A percentile compares a stretch with the other conserved stretches of the same genome.
Evolutionary conservation across 2,797 vertebrate genomes (phyloP).

Genomic region (Rhinogobio ventralis): DNA sequence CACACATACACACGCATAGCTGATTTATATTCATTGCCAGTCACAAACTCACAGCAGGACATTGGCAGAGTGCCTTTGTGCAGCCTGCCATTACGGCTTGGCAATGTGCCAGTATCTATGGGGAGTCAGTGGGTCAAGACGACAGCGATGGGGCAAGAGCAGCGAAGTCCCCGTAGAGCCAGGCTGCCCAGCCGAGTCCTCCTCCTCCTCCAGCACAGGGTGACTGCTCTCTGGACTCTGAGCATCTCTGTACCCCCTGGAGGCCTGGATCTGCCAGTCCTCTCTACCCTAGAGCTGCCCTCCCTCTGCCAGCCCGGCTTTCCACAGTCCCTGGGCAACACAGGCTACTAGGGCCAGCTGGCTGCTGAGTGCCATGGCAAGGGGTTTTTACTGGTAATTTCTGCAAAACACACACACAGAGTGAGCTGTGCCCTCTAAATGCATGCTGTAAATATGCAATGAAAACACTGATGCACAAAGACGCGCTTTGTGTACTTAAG

Average conservation of each 20-base stretch:
- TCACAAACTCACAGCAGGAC: conserved; percentile 63
- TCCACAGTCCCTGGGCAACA: conserved; percentile 58
- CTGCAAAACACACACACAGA: conserved; percentile 45
- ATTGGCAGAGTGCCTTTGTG: conserved; percentile 63
- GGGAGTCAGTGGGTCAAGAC: conserved; percentile 65
- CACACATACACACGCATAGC: conserved; percentile 46
- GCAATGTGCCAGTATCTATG: conserved; percentile 60
- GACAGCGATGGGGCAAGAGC: conserved; percentile 60
- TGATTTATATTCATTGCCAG: conserved; percentile 65
- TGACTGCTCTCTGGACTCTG: conserved; percentile 56
- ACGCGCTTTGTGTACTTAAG: conserved; percentile 34
- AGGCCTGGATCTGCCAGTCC: conserved; percentile 64
- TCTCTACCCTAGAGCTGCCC: conserved; percentile 61
- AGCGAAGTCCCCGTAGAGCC: conserved; percentile 55
- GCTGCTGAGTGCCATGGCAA: conserved; percentile 54
- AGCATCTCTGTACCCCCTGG: conserved; percentile 52
- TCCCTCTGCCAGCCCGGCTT: conserved; percentile 60
- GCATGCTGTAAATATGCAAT: conserved; percentile 34
- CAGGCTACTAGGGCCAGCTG: conserved; percentile 61
- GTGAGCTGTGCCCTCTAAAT: conserved; percentile 27
- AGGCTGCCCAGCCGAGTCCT: conserved; percentile 44
- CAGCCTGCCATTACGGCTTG: conserved; percentile 63
- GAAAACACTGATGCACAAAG: conserved; percentile 47
- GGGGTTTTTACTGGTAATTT: conserved; percentile 61
- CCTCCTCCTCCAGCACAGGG: conserved; percentile 46